Percentiles rank a stretch among this genome's conserved stretches.
Conservation (phyloP, 2,797 vertebrate genomes). For the Leptatherina wallacei region DNA sequence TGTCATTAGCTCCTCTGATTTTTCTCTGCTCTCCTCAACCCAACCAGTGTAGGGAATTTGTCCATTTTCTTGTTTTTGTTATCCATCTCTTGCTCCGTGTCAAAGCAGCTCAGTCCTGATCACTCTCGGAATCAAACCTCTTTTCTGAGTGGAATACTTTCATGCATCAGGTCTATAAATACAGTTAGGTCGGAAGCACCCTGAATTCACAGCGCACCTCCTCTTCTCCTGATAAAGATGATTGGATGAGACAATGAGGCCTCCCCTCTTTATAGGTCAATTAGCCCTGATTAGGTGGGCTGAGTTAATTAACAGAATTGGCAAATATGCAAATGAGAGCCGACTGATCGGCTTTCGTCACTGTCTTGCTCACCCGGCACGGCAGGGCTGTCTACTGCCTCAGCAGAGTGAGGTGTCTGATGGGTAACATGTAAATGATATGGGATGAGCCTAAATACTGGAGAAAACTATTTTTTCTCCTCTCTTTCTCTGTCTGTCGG, state of each 20-base stretch:
- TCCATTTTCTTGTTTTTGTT: conserved; percentile 72
- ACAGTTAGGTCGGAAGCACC: conserved; percentile 74
- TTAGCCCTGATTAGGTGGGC: conserved; percentile 93
- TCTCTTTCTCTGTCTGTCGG: conserved; percentile 45
- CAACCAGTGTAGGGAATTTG: conserved; percentile 82
- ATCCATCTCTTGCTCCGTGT: conserved; percentile 36
- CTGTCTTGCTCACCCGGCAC: conserved; percentile 71
- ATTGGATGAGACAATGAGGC: conserved; percentile 87
- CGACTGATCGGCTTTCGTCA: conserved; percentile 81
- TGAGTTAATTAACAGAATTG: conserved; percentile 89
- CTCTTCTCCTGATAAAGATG: conserved; percentile 84
- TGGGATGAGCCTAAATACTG: conserved; percentile 70
- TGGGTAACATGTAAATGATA: conserved; percentile 80
- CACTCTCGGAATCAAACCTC: conserved; percentile 28
- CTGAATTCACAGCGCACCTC: conserved; percentile 71
- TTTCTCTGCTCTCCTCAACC: conserved; percentile 51
- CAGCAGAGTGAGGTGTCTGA: conserved; percentile 72
- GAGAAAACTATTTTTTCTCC: conserved; percentile 64
- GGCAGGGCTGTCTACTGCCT: conserved; percentile 59
- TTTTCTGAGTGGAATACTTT: conserved; percentile 53
- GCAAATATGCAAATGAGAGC: conserved; percentile 85
- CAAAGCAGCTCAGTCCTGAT: conserved; percentile 45
- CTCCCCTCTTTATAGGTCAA: conserved; percentile 91
- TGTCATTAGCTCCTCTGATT: conserved; percentile 89
- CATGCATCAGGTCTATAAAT: conserved; percentile 64